Evolutionary conservation across 2,113 vertebrate species (phyloP).

Genomic region (Balaenoptera acutorostrata): DNA sequence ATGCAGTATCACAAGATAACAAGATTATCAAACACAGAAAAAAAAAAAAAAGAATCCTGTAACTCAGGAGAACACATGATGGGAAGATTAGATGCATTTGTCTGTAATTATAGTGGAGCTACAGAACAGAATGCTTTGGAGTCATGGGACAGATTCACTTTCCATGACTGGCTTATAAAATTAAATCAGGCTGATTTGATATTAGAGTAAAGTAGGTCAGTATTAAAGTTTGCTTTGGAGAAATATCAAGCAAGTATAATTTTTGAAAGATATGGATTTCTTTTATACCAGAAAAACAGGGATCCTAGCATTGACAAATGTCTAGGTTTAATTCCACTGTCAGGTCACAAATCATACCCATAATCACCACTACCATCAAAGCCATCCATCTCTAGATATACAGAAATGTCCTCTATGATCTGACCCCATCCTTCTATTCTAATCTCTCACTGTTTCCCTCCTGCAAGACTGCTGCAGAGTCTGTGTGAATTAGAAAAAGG

Average conservation of each 20-base stretch:
- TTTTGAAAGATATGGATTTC: conserved; percentile 26
- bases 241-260: conserved; percentile 54
- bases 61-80: conserved; percentile 41
- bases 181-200: conserved; percentile 62
- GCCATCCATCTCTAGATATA: not conserved
- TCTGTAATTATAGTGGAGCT: conserved; percentile 55
- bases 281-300: conserved; percentile 25
- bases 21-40: conserved; percentile 51
- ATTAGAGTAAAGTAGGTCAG: conserved; percentile 52
- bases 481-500: not conserved
- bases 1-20: conserved; percentile 56
- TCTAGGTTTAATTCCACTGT: not conserved
- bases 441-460: not conserved
- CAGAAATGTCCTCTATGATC: not conserved
- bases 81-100: conserved; percentile 58
- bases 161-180: conserved; percentile 58
- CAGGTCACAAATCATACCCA: not conserved
- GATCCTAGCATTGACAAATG: not conserved
- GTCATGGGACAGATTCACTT: conserved; percentile 46
- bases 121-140: conserved; percentile 55
- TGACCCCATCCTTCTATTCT: not conserved
- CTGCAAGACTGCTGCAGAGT: not conserved
- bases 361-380: not conserved
- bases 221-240: conserved; percentile 60
- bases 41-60: conserved; percentile 3